Base-by-base conservation (phyloP, 2,113 vertebrate species). In the Crotalus viridis region DNA sequence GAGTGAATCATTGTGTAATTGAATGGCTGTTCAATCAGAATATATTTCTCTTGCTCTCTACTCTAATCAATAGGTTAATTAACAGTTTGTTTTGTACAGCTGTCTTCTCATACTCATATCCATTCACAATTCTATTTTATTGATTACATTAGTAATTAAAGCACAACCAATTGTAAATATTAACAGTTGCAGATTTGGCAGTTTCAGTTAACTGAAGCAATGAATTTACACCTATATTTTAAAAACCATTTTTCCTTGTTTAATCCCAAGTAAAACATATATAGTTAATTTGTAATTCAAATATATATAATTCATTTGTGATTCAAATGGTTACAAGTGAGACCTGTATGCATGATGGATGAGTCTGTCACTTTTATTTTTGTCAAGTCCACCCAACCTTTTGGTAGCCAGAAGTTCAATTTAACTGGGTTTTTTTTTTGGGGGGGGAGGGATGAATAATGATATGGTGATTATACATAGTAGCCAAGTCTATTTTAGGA, bases 161-260 rank as follows among this genome's bases (percentile, higher is more conserved):
- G 88, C 89, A 94, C 93, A 96, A 57, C 26, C 92, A 95, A 94
- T 96, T 95, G 94, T 94, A 96, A 96, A 95, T 97, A 97, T 91
- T 93, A 97, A 97, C 91, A 91, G 39, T 92, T 95, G 94, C 86
- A 88, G 59, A 85, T 92, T 59, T 91, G 96, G 74, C 94, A 90
- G 74, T 87, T 94, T 97, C 96, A 95, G 96, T 96, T 97, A 59
- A 88, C 95, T 95, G 90, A 12, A 0, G 64, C 90, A 91, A 91
- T 95, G 91, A 95, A 87, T 89, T 57, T 22, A 95, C 0, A 90
- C 90, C 91, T 95, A 91, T 87, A 10, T 92, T 88, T 94, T 95
- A 96, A 92, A 94, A 95, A 95, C 54, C 8, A 94, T 96, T 97
- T 96, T 96, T 96, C 97, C 96, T 96, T 96, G 91, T 94, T 97